Percentiles rank a stretch among this genome's conserved stretches.
Conservation (phyloP, 2,797 vertebrate genomes). For the Euphonia xanthogaster region DNA sequence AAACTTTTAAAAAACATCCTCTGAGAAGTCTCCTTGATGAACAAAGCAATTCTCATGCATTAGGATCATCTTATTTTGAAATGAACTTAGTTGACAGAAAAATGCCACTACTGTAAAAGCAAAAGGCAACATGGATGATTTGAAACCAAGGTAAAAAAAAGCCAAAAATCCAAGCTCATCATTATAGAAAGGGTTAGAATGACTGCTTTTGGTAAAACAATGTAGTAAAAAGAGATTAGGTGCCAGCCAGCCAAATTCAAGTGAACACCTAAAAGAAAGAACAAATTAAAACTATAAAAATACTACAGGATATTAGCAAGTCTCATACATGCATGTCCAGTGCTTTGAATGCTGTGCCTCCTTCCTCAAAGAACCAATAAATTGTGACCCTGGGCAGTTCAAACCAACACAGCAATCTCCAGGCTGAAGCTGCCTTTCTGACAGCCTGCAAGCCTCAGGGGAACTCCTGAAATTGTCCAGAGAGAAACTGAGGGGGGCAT, state of each 20-base stretch:
- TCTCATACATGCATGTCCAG: not conserved
- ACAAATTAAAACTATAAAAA: conserved; percentile 45
- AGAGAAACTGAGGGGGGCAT: not conserved
- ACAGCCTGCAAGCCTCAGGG: not conserved
- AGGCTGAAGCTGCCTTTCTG: not conserved
- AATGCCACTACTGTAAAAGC: conserved; percentile 3
- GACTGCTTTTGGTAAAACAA: conserved; percentile 71
- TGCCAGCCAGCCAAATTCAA: conserved; percentile 78
- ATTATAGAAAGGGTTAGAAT: conserved; percentile 29
- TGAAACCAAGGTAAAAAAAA: conserved; percentile 22
- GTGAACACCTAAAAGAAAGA: conserved; percentile 77
- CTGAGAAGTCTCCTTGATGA: not conserved
- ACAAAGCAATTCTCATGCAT: not conserved
- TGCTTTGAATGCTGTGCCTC: not conserved
- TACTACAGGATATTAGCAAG: not conserved
- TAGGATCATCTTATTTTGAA: not conserved
- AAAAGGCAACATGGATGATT: conserved; percentile 17
- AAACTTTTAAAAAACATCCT: not conserved
- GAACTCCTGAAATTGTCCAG: not conserved
- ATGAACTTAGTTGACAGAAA: conserved; percentile 18
- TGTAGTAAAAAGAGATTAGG: conserved; percentile 81
- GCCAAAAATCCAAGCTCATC: not conserved
- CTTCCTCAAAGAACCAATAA: not conserved
- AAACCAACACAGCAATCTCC: conserved; percentile 59
- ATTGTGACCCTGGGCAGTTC: conserved; percentile 49